phyloP scores from a whole-genome alignment of 2,888 invertebrate genomes.

The Adelognathus sp. region DNA sequence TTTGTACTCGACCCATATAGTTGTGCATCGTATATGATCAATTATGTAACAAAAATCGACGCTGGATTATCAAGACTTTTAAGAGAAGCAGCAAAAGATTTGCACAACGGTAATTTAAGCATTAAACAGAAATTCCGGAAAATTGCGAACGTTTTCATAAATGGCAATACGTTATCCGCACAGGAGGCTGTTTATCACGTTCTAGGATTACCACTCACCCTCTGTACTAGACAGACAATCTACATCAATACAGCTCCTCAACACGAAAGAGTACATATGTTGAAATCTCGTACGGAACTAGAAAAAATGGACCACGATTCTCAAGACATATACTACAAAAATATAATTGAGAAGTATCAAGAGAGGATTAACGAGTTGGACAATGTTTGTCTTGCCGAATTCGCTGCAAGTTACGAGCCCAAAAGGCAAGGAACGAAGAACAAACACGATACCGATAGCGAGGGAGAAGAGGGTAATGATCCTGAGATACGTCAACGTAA shows the following conservation, averaged over 20 bases:
- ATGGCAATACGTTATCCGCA: conserved; percentile 59
- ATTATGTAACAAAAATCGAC: conserved; percentile 52
- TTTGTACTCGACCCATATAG: conserved; percentile 47
- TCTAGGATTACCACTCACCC: conserved; percentile 59
- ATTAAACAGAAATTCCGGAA: conserved; percentile 60
- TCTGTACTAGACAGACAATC: conserved; percentile 53
- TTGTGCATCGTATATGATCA: too few relatives aligned
- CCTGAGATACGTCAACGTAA: background rate
- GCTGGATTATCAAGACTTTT: conserved; percentile 51
- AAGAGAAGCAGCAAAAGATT: conserved; percentile 55
- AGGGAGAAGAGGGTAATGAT: conserved; percentile 21
- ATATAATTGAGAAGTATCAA: too few relatives aligned
- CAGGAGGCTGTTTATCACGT: conserved; percentile 65
- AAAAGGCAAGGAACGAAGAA: too few relatives aligned
- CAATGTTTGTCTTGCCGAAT: conserved; percentile 33
- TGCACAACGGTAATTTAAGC: conserved; percentile 51
- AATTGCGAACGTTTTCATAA: conserved; percentile 60
- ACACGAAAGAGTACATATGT: conserved; percentile 48
- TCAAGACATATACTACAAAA: conserved; percentile 36
- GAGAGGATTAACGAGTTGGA: background rate
- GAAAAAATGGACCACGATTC: conserved; percentile 33
- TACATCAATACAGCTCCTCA: conserved; percentile 57
- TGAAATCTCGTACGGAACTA: conserved; percentile 44
- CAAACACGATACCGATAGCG: background rate
- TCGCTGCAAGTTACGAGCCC: conserved; percentile 23